Conservation (phyloP, 35 echinoderm and acorn worm genomes). For the Chiridota heheva region DNA sequence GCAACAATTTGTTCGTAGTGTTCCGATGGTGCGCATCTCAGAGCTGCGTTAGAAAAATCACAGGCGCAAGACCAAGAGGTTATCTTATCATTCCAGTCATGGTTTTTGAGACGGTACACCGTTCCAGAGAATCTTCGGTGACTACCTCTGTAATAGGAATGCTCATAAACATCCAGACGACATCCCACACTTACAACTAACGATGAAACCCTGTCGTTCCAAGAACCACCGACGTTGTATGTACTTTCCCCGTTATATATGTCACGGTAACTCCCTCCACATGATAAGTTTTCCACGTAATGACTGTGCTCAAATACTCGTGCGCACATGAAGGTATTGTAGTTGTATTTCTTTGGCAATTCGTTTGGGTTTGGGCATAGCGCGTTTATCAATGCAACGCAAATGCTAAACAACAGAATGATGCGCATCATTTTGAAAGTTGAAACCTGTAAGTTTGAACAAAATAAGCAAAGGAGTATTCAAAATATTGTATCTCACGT, state of each 20-base stretch:
- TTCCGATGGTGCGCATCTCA: not conserved
- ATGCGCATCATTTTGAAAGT: not conserved
- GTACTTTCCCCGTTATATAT: not conserved
- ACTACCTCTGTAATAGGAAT: not conserved
- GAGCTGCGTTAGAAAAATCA: not conserved
- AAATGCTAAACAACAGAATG: not conserved
- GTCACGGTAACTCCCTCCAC: constrained; percentile 1
- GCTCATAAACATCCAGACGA: not conserved
- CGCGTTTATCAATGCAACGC: not conserved
- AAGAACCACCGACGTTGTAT: not conserved
- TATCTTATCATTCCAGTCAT: not conserved
- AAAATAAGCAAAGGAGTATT: too few relatives aligned
- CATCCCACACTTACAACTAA: constrained; percentile 1
- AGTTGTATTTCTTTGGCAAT: not conserved
- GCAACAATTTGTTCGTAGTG: not conserved
- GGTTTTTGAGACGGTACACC: not conserved
- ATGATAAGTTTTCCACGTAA: not conserved
- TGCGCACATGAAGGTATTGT: not conserved
- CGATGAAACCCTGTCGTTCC: constrained; percentile 8
- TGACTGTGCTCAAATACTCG: not conserved
- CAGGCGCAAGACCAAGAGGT: constrained; percentile 11
- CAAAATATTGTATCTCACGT: too few relatives aligned
- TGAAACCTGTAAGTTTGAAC: too few relatives aligned
- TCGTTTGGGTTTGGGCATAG: not conserved
- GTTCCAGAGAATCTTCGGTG: not conserved